Evolutionary conservation across 2,113 vertebrate species (phyloP).

Genomic region (Sceloporus tristichus): DNA sequence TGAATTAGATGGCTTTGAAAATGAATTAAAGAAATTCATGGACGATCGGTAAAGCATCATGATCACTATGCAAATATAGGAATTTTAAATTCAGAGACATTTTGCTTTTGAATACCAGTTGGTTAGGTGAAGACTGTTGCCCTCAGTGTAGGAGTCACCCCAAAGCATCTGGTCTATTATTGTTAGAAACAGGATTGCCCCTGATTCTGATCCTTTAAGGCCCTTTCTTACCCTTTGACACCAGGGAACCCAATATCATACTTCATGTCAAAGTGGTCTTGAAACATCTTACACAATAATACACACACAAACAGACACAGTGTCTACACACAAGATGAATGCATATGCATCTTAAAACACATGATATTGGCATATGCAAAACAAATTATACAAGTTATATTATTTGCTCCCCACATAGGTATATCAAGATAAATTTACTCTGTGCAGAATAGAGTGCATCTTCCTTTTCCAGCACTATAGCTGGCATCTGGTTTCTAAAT

Average conservation of each 20-base stretch:
- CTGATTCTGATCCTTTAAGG: background rate
- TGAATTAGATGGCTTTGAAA: background rate
- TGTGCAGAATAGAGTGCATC: background rate
- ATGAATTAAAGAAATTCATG: background rate
- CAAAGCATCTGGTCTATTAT: background rate
- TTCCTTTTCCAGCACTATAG: background rate
- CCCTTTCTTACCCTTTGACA: background rate
- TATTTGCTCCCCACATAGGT: background rate
- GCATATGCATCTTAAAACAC: background rate
- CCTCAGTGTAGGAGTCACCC: background rate
- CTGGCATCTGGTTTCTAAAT: background rate
- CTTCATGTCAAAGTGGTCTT: background rate
- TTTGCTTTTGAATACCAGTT: background rate
- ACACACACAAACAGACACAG: background rate
- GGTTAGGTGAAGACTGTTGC: background rate
- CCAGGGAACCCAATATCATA: background rate
- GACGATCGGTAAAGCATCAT: background rate
- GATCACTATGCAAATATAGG: background rate
- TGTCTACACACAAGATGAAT: background rate
- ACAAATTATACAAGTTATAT: background rate
- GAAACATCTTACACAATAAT: background rate
- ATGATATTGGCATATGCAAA: background rate
- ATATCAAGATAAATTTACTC: background rate
- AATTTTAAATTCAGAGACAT: background rate
- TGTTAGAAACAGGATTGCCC: background rate